These are phyloP conservation scores for Apis laboriosa DNA, from an alignment of 1,140 invertebrate species.

Conservation along the genomic window DNA sequence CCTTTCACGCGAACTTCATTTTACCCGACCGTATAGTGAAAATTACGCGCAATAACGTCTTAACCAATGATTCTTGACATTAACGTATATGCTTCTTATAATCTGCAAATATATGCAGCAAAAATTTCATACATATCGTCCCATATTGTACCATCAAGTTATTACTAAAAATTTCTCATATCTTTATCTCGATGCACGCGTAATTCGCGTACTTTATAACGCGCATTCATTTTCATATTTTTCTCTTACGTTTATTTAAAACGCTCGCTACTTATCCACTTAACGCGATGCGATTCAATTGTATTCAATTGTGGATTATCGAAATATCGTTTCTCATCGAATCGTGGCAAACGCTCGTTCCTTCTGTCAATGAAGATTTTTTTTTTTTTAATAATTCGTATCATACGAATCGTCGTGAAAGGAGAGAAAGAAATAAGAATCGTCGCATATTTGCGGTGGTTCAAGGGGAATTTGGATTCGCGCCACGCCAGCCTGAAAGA, in stretches of 20 bases:
- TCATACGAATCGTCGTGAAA: constrained; percentile 19
- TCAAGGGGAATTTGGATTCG: constrained; percentile 68
- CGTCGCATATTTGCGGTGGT: constrained; percentile 42
- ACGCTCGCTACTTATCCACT: no score
- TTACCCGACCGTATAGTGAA: not conserved
- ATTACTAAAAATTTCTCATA: not conserved
- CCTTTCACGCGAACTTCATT: not conserved
- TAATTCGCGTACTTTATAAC: not conserved
- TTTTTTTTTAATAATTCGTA: not conserved
- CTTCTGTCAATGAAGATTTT: not conserved
- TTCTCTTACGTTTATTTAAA: no score
- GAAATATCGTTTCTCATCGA: not conserved
- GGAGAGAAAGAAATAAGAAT: constrained; percentile 63
- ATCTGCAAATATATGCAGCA: not conserved
- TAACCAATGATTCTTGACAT: not conserved
- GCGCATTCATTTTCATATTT: no score
- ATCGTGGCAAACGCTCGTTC: not conserved
- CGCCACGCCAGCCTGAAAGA: constrained; percentile 68
- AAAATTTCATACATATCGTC: not conserved
- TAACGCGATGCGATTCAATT: no score
- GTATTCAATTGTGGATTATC: no score
- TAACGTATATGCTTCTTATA: not conserved
- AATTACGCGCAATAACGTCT: constrained; percentile 6
- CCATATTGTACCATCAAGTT: not conserved
- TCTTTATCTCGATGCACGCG: not conserved